Base-by-base conservation (phyloP, 2,797 vertebrate genomes). In the Myripristis jacobus region DNA sequence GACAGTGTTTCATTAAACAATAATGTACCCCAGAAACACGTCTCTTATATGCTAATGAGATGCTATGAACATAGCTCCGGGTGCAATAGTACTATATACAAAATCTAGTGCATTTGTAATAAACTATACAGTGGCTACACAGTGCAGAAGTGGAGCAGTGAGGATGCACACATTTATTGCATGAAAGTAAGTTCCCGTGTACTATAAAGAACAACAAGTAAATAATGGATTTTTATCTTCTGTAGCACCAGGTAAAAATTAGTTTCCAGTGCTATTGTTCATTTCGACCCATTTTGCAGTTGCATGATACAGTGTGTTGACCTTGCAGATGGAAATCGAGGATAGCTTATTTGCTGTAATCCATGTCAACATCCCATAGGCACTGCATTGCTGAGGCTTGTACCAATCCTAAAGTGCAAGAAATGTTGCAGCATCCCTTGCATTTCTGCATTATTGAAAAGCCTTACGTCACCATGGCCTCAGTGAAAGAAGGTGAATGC, bases 141-240 rank as follows among this genome's bases (percentile, higher is more conserved):
- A 7, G 31, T 71, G 25, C 50, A 69, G 67, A 76, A 73, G 66
- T 62, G 25, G 47, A 29, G 22, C 43, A 19, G 53, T 51, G 57
- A 60, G 44, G 71, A 54, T 59, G 36, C 66, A 67, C 64, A 59
- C 82, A 86, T 88, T 80, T 83, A 86, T 74, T 79, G 48, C 60
- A 60, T 56, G 62, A 76, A 65, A 79, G 47, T 47, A 76, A 80
- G 73, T 65, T 79, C 79, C 86, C 80, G 70, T 70, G 82, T 65
- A 84, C 73, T 55, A 50, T 47, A 64, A 72, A 77, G 12, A 15
- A 77, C 73, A 66, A 59, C 66, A 61, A 31, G 77, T 88, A 81
- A 85, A 84, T 90, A 90, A 91, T 88, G 66, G 56, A 86, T 84
- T 70, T 36, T 59, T 38, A 51, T 80, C 73, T 51, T 6, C 2